Evolutionary conservation across 1,140 invertebrate genomes (phyloP), one percentile per base, ranked within the genome.

Genomic region (Planococcus citri): DNA sequence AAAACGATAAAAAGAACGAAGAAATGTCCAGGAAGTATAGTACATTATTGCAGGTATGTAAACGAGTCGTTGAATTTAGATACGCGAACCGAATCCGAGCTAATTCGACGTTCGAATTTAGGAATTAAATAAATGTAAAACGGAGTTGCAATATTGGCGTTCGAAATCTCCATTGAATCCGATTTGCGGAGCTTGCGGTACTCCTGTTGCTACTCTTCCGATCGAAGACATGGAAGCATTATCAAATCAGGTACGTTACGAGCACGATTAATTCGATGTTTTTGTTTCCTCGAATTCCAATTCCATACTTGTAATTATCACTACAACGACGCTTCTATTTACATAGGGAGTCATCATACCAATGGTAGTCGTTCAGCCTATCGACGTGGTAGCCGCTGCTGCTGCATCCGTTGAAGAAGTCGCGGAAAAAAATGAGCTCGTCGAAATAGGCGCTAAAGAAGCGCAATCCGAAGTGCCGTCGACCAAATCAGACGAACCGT

Each of bases 51-150:
- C 90, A 92, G 85, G 88, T 89, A 76, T 79, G 68, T 3, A 33
- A 33, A 3, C 29, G 29, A 33, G 29, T 6, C 3, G 29, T 33
- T 33, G 29, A 33, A 8, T 64, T 64, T 64, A 24, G 2, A 64
- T 8, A 37, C 33, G 6, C 33, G 33, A 37, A 37, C 33, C n/a
- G 14, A 37, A n/a, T 60, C 22, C n/a, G 4, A 6, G 22, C n/a
- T 20, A 64, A 27, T 27, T 64, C 27, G 9, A 3, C 37, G 72
- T 77, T 0, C 76, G n/a, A n/a, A n/a, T n/a, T n/a, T n/a, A 88
- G 85, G 90, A 93, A 79, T 80, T 92, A 73, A 92, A 92, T 78
- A 92, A 92, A 76, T 93, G 90, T 78, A 92, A 92, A 79, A 93
- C 89, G 29, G 90, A 92, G 77, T 78, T 92, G 71, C 90, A 93